Percentiles rank a stretch among this genome's conserved stretches.
Conservation (phyloP, 2,888 invertebrate genomes). For the Scaptomyza parva region DNA sequence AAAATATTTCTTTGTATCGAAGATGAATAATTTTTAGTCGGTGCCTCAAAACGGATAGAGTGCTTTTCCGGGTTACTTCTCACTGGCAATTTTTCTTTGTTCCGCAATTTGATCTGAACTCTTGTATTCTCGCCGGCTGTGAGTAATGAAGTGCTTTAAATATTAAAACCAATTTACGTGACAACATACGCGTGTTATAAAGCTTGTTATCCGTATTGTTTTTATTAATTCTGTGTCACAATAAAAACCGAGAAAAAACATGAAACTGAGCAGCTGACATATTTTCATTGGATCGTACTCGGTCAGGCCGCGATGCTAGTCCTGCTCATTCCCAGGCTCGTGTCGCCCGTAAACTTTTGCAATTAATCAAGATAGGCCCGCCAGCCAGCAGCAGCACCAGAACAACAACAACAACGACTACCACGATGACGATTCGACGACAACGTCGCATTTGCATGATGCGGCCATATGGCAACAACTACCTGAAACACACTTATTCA, state of each 20-base stretch:
- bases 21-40: no score
- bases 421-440: slow-evolving; percentile 35
- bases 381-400: slow-evolving; percentile 43
- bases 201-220: slow-evolving; percentile 69
- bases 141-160: slow-evolving; percentile 77
- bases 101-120: background rate
- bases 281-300: slow-evolving; percentile 60
- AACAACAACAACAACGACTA: slow-evolving; percentile 1
- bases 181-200: slow-evolving; percentile 78
- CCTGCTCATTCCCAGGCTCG: slow-evolving; percentile 40
- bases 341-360: slow-evolving; percentile 72
- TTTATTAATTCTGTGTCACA: slow-evolving; percentile 44
- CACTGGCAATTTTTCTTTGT: slow-evolving; percentile 13
- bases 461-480: slow-evolving; percentile 62
- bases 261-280: slow-evolving; percentile 69
- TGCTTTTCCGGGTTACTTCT: slow-evolving; percentile 42
- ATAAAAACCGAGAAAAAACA: slow-evolving; percentile 10
- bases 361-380: slow-evolving; percentile 77
- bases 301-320: slow-evolving; percentile 17
- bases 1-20: no score
- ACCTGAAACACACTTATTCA: slow-evolving; percentile 41
- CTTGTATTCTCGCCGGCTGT: slow-evolving; percentile 9
- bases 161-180: slow-evolving; percentile 79
- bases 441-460: slow-evolving; percentile 69
- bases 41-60: no score